Conservation (phyloP, 2,888 invertebrate species). For the Pterostichus niger region DNA sequence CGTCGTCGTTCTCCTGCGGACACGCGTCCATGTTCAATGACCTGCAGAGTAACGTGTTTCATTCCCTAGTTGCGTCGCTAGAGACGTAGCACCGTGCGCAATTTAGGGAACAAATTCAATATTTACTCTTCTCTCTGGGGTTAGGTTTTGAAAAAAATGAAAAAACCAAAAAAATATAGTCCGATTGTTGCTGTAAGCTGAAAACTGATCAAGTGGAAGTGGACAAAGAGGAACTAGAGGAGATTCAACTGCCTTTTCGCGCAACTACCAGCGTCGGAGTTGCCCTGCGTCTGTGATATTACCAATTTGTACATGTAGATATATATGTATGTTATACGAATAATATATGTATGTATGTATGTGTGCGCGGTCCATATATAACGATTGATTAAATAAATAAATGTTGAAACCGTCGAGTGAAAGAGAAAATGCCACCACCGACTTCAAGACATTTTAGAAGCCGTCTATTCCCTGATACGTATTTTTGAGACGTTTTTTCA, state of each 20-base stretch:
- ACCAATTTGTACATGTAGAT: conserved; percentile 57
- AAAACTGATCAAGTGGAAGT: conserved; percentile 13
- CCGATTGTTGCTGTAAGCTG: conserved; percentile 3
- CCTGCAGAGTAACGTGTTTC: conserved; percentile 80
- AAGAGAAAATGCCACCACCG: conserved; percentile 15
- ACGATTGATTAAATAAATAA: conserved; percentile 40
- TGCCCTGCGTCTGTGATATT: conserved; percentile 63
- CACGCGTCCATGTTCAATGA: conserved; percentile 84
- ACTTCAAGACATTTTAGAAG: conserved; percentile 27
- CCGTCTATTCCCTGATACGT: conserved; percentile 30
- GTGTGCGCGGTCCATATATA: conserved; percentile 41
- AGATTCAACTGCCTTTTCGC: conserved; percentile 62
- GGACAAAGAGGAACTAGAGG: conserved; percentile 22
- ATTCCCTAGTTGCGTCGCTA: conserved; percentile 80
- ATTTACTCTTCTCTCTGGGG: conserved; percentile 61
- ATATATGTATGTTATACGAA: conserved; percentile 35
- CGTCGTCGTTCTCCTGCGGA: conserved; percentile 79
- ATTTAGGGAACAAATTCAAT: conserved; percentile 54
- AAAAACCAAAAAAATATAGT: conserved; percentile 62
- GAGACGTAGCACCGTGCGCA: conserved; percentile 77
- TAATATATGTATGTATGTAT: conserved; percentile 47
- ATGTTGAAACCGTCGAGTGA: conserved; percentile 39
- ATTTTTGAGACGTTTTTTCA: conserved; percentile 60
- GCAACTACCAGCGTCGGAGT: conserved; percentile 42
- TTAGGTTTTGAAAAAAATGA: conserved; percentile 62